Percentiles rank a stretch among this genome's conserved stretches.
Conservation (phyloP, 92 coral and sea anemone genomes). For the Siderastrea radians region DNA sequence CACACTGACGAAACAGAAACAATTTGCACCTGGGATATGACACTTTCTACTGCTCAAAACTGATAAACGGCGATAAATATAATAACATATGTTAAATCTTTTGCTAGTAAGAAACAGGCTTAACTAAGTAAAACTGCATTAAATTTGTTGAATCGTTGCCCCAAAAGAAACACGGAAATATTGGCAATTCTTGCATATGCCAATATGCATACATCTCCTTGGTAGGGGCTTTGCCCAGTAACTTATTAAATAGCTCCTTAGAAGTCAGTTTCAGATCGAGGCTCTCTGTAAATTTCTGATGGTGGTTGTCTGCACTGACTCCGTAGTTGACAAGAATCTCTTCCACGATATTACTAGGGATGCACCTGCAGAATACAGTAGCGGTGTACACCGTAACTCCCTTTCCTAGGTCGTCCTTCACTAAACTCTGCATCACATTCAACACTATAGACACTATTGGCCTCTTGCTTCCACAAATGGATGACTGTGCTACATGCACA, state of each 20-base stretch:
- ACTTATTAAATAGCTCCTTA: constrained; percentile 36
- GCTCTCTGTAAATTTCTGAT: constrained; percentile 12
- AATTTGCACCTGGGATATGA: too few species aligned
- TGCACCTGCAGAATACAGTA: constrained; percentile 37
- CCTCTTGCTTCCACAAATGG: constrained; percentile 29
- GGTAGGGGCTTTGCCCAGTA: constrained; percentile 17
- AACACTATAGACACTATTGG: constrained; percentile 28
- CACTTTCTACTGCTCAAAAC: too few species aligned
- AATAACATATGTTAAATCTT: too few species aligned
- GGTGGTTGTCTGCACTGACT: constrained; percentile 16
- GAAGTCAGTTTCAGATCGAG: constrained; percentile 18
- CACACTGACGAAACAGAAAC: too few species aligned
- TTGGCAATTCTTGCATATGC: too few species aligned
- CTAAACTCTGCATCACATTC: constrained; percentile 11
- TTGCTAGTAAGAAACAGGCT: too few species aligned
- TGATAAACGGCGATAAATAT: too few species aligned
- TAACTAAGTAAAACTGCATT: too few species aligned
- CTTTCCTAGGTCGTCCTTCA: constrained; percentile 41
- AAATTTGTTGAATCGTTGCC: too few species aligned
- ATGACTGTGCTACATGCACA: constrained; percentile 37
- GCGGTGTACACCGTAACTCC: constrained; percentile 12
- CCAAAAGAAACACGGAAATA: too few species aligned
- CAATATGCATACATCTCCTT: not conserved
- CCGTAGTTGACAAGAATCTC: constrained; percentile 9
- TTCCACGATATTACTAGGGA: constrained; percentile 14